Base-by-base conservation (phyloP, 2,113 vertebrate genomes). In the Silurus meridionalis region DNA sequence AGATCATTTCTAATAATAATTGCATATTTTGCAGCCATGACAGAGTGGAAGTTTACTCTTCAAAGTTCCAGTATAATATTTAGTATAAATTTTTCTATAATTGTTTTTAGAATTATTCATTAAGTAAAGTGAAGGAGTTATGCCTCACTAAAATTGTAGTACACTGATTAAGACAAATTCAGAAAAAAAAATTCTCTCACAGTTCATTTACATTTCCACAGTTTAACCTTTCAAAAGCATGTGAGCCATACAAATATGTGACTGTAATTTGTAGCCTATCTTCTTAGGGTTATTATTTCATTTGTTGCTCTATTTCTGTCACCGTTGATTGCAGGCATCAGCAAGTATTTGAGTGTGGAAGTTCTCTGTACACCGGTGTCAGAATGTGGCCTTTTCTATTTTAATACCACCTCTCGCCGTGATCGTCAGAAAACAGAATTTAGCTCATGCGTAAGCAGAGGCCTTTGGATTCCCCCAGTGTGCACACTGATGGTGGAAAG, bases 331-430 rank as follows among this genome's bases (percentile, higher is more conserved):
- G 63, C n/a, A 46, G 21, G 63, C 81, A 84, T 86, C 72, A 81
- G 80, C 53, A 81, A 81, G 75, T 82, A 61, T 86, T 61, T 77
- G 83, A 78, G 60, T 80, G 74, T 84, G 67, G 83, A 87, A 69
- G 85, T 90, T 87, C 87, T 85, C 83, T 63, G 69, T 79, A 80
- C 52, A 10, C 81, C 28, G 53, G 83, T 72, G 28, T 60, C 8
- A 84, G 83, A 90, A 87, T 90, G 85, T 83, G 79, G 85, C 86
- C 87, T 87, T 83, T 87, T 83, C 61, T 83, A 80, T 86, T 87
- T 80, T 87, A 86, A 85, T 85, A 50, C 83, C 23, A 15, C 83
- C 89, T 87, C 74, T 85, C 46, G 46, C 74, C 61, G 15, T 71
- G 53, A 80, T 46, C 80, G 83, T 80, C 83, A 87, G 80, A 89